Conservation (phyloP, 2,113 vertebrate genomes). For the Sturnus vulgaris region DNA sequence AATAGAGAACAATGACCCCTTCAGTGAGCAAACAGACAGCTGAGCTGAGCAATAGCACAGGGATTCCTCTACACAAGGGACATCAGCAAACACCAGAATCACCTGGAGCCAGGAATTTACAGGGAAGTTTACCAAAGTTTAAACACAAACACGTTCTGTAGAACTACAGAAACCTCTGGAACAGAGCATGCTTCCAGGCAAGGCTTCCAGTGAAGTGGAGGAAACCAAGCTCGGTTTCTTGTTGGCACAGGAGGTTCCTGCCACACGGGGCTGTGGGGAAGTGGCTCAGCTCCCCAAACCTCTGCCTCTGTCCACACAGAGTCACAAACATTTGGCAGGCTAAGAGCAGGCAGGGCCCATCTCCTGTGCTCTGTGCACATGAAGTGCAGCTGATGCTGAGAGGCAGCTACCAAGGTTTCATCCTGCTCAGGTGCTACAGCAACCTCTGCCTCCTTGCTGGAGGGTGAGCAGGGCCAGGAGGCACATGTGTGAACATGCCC, state of each 20-base stretch:
- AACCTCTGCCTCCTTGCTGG: neutral
- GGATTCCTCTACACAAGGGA: neutral
- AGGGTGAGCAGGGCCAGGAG: neutral
- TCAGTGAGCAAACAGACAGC: neutral
- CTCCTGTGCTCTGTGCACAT: neutral
- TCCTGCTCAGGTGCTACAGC: neutral
- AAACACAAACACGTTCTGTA: neutral
- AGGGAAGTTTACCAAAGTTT: neutral
- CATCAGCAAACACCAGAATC: neutral
- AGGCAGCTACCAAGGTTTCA: neutral
- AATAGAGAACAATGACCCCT: slow-evolving; percentile 1
- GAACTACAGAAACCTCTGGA: neutral
- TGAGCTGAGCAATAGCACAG: neutral
- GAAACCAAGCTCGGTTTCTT: neutral
- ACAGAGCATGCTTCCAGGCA: neutral
- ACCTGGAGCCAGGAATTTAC: neutral
- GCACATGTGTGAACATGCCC: fast-evolving
- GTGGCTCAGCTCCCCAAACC: neutral
- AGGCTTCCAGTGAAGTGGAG: neutral
- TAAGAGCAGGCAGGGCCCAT: neutral
- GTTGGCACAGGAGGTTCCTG: neutral
- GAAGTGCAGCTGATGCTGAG: neutral
- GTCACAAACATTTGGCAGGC: neutral
- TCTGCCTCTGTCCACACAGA: neutral
- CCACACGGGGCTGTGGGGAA: neutral